Conservation (phyloP, 64 coral and sea anemone genomes). For the Pocillopora damicornis region DNA sequence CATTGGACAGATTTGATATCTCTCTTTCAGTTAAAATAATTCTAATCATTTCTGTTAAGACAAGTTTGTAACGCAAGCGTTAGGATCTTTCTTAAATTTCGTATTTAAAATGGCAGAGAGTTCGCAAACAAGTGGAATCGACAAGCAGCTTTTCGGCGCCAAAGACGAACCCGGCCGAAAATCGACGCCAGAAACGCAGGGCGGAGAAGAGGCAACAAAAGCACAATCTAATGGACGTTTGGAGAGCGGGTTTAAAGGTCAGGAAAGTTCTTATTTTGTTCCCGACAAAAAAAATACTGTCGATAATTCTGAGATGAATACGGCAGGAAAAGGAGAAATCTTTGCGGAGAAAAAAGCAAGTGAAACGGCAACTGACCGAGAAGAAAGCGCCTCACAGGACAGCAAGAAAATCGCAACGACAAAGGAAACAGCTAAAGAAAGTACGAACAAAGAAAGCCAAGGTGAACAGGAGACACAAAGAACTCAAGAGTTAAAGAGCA, state of each 20-base stretch:
- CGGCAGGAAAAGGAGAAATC: background rate
- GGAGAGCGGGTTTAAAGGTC: constrained; percentile 2
- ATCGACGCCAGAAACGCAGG: constrained; percentile 2
- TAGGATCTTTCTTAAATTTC: background rate
- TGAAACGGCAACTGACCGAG: background rate
- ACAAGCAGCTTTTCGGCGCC: background rate
- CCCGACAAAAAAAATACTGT: background rate
- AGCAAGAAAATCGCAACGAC: background rate
- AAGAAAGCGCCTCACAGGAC: background rate
- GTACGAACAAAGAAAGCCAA: background rate
- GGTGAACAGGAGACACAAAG: background rate
- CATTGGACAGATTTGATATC: constrained; percentile 28
- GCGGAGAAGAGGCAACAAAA: background rate
- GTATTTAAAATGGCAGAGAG: constrained; percentile 25
- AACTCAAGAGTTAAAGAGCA: background rate
- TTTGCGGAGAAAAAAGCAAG: background rate
- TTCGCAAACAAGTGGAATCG: constrained; percentile 2
- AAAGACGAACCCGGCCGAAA: background rate
- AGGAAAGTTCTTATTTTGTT: constrained; percentile 6
- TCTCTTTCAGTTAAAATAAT: background rate
- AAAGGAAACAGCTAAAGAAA: background rate
- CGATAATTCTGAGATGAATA: background rate
- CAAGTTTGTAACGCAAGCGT: background rate
- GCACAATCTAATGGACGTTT: background rate
- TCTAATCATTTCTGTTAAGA: constrained; percentile 19